Base-by-base conservation (phyloP, 2,888 invertebrate genomes). In the Mamestra brassicae region DNA sequence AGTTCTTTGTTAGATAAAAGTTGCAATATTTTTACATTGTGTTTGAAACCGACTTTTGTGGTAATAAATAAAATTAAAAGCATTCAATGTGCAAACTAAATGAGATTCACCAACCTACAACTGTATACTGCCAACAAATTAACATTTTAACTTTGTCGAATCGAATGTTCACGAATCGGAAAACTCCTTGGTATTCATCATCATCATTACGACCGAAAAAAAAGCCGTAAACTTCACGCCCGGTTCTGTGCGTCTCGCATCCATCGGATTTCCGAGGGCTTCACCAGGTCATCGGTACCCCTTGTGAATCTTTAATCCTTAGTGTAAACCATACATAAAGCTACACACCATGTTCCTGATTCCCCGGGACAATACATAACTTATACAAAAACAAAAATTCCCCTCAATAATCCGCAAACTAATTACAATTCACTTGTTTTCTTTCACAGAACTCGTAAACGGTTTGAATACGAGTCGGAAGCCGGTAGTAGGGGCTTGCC, bases 401-500 rank as follows among this genome's bases (percentile, higher is more conserved):
- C 45, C 7, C 11, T n/a, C 54, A 1, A 15, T 15, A 47, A n/a
- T 58, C 6, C 8, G 15, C 36, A 47, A 67, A 76, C 34, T 50
- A 76, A 69, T 66, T 52, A 57, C 3, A 38, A 54, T 58, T 36
- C 0, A 50, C 5, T 17, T 66, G 26, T 72, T 69, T 61, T 42
- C 50, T 58, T 55, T 61, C 2, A 58, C 7, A 36, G n/a, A 74
- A 68, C 34, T 58, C 26, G 6, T 17, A 42, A 11, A 47, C 11
- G 78, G 70, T 60, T 63, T 76, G 65, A 71, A 74, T 69, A 63
- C 64, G 67, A 73, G 60, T 81, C 67, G 69, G 34, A 68, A 74
- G 26, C 64, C 38, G 17, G n/a, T 84, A 58, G 88, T 89, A 89
- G 80, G 63, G 80, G 81, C 7, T 68, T 76, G 84, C 87, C 90